phyloP scores from a whole-genome alignment of 2,888 invertebrate genomes.

The Cephus rjabovi region DNA sequence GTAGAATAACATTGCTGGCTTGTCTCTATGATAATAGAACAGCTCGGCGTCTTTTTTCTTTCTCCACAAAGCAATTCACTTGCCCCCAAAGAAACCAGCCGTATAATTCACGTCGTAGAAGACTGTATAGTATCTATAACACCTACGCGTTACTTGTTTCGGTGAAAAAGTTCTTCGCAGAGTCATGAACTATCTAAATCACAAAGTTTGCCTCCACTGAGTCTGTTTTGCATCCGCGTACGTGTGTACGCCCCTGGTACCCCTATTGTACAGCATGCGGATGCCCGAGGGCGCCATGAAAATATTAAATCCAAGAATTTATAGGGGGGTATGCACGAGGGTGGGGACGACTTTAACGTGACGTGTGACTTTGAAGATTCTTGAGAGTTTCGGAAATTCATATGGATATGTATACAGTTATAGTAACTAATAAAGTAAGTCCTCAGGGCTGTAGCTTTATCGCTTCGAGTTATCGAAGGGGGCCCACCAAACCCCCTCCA shows the following conservation, averaged over 20 bases:
- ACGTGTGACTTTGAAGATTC: constrained; percentile 3
- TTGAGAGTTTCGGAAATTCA: constrained; percentile 11
- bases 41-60: not conserved
- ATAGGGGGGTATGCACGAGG: constrained; percentile 15
- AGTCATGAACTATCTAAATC: not conserved
- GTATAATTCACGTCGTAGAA: not conserved
- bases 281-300: not conserved
- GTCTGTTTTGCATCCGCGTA: not conserved
- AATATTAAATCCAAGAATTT: constrained; percentile 36
- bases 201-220: not conserved
- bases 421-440: not conserved
- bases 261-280: not conserved
- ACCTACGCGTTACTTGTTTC: not conserved
- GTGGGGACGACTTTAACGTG: constrained; percentile 2
- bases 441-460: constrained; percentile 19
- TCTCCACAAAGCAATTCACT: no score
- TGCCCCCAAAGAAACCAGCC: not conserved
- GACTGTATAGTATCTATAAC: not conserved
- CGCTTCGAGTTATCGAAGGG: constrained; percentile 26
- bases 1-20: not conserved
- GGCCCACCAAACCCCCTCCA: not conserved
- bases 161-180: not conserved
- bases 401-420: not conserved
- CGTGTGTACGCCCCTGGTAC: not conserved
- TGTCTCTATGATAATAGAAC: not conserved